Conservation (phyloP, 1,140 invertebrate genomes). For the Drosophila insularis region DNA sequence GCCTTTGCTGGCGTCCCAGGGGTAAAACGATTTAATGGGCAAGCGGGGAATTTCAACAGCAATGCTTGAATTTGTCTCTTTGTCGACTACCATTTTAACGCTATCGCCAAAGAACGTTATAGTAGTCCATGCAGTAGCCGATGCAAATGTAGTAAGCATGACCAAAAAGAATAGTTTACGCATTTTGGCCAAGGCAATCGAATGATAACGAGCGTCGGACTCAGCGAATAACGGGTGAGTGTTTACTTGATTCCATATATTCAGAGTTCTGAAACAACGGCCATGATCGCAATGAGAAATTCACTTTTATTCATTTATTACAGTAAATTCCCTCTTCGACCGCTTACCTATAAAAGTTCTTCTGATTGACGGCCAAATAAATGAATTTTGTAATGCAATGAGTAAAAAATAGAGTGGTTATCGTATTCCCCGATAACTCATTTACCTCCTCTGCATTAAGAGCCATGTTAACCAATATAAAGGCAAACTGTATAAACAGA, state of each 20-base stretch:
- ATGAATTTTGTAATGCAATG: conserved; percentile 89
- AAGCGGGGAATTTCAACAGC: conserved; percentile 88
- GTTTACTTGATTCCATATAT: conserved; percentile 91
- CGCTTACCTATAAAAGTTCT: conserved; percentile 88
- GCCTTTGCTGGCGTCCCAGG: conserved; percentile 88
- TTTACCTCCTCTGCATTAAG: conserved; percentile 90
- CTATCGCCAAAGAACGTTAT: conserved; percentile 91
- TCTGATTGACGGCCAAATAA: conserved; percentile 88
- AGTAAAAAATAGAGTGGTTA: conserved; percentile 90
- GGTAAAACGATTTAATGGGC: conserved; percentile 89
- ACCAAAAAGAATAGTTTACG: conserved; percentile 88
- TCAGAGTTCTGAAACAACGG: conserved; percentile 84
- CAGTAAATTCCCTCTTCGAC: no score
- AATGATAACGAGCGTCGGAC: conserved; percentile 89
- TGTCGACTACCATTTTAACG: conserved; percentile 86
- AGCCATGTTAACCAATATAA: conserved; percentile 87
- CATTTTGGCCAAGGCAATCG: conserved; percentile 89
- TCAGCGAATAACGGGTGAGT: conserved; percentile 92
- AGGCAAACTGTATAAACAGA: conserved; percentile 86
- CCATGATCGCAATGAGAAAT: neutral
- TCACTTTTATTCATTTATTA: neutral
- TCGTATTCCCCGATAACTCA: conserved; percentile 90
- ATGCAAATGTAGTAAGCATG: conserved; percentile 85
- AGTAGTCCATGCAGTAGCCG: conserved; percentile 87
- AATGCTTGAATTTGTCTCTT: conserved; percentile 88